phyloP scores from a whole-genome alignment of 2,797 vertebrate species.

The Myripristis murdjan region DNA sequence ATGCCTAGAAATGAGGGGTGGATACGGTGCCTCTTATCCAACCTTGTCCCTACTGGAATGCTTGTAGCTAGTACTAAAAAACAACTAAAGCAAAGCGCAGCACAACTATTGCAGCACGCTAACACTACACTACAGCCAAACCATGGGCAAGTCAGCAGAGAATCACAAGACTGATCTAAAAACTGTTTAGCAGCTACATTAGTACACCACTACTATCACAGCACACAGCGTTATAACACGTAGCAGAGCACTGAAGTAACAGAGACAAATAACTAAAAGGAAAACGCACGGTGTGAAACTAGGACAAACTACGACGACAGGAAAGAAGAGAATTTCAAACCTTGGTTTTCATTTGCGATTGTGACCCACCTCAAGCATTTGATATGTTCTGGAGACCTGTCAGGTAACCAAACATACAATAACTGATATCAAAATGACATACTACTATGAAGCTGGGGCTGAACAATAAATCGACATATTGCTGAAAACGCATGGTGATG shows the following conservation, averaged over 20 bases:
- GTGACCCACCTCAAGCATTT: slow-evolving; percentile 61
- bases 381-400: slow-evolving; percentile 58
- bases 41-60: slow-evolving; percentile 31
- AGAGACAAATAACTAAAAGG: neutral
- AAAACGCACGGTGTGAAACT: slow-evolving; percentile 2
- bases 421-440: slow-evolving; percentile 1
- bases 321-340: slow-evolving; percentile 31
- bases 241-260: neutral
- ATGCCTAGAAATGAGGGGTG: slow-evolving; percentile 60
- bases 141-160: neutral
- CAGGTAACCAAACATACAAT: slow-evolving; percentile 46
- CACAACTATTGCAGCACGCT: slow-evolving; percentile 47
- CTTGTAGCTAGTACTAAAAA: slow-evolving; percentile 11
- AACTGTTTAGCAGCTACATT: neutral
- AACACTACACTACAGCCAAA: slow-evolving; percentile 17
- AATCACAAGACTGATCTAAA: slow-evolving; percentile 18
- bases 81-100: slow-evolving; percentile 15
- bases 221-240: neutral
- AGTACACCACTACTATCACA: neutral
- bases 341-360: slow-evolving; percentile 36
- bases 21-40: slow-evolving; percentile 55
- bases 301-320: slow-evolving; percentile 16
- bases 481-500: no score
- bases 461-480: no score
- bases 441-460: neutral